Conservation (phyloP, 2,797 vertebrate species). For the Alectoris magna region DNA sequence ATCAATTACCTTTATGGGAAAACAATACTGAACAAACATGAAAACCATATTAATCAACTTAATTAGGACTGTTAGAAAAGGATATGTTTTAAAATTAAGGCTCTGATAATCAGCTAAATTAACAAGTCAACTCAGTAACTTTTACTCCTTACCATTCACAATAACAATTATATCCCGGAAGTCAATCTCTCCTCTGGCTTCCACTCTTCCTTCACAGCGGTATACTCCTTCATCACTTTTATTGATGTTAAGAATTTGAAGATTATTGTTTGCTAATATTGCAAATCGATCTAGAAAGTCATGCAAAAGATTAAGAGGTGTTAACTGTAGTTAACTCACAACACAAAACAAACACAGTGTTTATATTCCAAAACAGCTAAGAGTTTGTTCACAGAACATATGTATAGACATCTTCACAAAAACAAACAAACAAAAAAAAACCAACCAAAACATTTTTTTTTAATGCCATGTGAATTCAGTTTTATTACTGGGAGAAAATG, state of each 20-base stretch:
- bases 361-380: not conserved
- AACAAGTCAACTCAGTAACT: not conserved
- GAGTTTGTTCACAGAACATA: not conserved
- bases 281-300: conserved; percentile 87
- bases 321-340: not conserved
- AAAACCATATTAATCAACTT: not conserved
- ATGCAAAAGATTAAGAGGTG: conserved; percentile 19
- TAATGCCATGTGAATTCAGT: not conserved
- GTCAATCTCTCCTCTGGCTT: conserved; percentile 97
- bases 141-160: conserved; percentile 90
- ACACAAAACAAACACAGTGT: not conserved
- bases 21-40: not conserved
- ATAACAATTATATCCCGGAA: conserved; percentile 95
- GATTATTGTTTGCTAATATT: conserved; percentile 93
- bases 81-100: not conserved
- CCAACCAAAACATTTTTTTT: not conserved
- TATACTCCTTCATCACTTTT: conserved; percentile 97
- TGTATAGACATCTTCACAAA: not conserved
- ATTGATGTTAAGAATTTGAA: conserved; percentile 93
- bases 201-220: conserved; percentile 96
- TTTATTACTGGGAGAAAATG: not conserved
- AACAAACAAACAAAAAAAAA: not conserved
- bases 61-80: not conserved
- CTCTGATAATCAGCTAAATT: not conserved
- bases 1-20: not conserved